These are phyloP conservation scores for Drosophila phalerata DNA, from an alignment of 2,888 invertebrate genomes.

Conservation along the genomic window DNA sequence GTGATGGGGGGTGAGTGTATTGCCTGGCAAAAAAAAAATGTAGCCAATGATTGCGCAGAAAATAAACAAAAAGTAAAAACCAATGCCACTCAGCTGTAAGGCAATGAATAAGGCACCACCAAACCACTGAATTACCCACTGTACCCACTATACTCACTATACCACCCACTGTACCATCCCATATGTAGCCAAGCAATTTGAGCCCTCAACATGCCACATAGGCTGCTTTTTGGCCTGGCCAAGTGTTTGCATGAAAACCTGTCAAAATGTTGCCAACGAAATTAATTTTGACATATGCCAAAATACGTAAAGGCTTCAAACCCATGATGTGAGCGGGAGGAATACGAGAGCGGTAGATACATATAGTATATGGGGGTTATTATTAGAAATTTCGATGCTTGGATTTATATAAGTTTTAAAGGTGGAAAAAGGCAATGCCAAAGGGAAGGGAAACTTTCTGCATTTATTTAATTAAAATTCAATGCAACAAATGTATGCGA, in stretches of 20 bases:
- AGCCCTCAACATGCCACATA: constrained; percentile 7
- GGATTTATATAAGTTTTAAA: constrained; percentile 1
- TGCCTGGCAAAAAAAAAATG: constrained; percentile 40
- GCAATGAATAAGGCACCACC: constrained; percentile 41
- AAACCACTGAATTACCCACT: not conserved
- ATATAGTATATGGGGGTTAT: not conserved
- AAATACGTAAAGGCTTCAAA: constrained; percentile 64
- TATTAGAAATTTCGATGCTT: not conserved
- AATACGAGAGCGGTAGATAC: not conserved
- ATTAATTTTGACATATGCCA: constrained; percentile 80
- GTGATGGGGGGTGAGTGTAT: no score
- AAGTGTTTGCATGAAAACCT: constrained; percentile 74
- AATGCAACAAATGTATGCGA: constrained; percentile 8
- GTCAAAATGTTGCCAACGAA: constrained; percentile 75
- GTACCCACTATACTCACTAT: not conserved
- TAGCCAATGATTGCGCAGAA: constrained; percentile 63
- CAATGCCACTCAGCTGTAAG: constrained; percentile 37
- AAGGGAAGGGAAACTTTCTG: constrained; percentile 1
- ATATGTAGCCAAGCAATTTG: not conserved
- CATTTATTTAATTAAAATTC: constrained; percentile 51
- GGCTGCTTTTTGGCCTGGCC: constrained; percentile 31
- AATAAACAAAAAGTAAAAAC: constrained; percentile 32
- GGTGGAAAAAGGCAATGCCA: not conserved
- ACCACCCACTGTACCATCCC: not conserved
- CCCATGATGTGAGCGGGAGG: not conserved